These are phyloP conservation scores for Psammodynastes pulverulentus DNA, from an alignment of 2,113 vertebrate species.

Conservation along the genomic window DNA sequence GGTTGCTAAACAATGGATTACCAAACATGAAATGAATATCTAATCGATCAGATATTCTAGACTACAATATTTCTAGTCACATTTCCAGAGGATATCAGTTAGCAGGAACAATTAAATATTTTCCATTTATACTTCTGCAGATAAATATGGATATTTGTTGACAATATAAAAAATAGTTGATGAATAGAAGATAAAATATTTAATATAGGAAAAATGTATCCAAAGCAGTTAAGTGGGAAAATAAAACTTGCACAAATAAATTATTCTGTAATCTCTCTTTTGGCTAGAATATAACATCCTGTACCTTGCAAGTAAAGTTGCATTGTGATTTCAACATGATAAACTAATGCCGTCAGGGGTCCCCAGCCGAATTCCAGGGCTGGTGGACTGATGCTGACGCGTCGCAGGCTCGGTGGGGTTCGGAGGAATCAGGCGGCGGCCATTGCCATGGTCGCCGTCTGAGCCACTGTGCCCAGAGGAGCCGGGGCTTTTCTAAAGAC, in stretches of 20 bases:
- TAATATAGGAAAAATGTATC: background rate
- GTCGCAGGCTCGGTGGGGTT: no score
- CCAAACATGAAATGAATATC: background rate
- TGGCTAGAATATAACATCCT: background rate
- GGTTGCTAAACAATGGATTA: background rate
- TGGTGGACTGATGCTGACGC: no score
- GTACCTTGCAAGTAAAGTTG: background rate
- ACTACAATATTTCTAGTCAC: background rate
- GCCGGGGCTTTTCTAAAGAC: no score
- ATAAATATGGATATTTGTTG: background rate
- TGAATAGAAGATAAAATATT: background rate
- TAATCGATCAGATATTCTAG: background rate
- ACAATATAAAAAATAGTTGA: background rate
- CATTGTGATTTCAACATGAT: background rate
- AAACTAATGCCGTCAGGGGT: no score
- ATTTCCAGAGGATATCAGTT: constrained; percentile 18
- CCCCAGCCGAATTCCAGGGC: no score
- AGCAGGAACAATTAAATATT: background rate
- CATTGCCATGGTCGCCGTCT: no score
- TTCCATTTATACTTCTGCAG: background rate
- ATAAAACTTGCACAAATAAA: background rate
- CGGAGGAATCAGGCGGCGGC: no score
- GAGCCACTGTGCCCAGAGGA: no score
- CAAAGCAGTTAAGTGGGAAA: background rate
- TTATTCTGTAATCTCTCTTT: background rate